Conservation (phyloP, 2,797 vertebrate species). For the Eulemur mongoz region DNA sequence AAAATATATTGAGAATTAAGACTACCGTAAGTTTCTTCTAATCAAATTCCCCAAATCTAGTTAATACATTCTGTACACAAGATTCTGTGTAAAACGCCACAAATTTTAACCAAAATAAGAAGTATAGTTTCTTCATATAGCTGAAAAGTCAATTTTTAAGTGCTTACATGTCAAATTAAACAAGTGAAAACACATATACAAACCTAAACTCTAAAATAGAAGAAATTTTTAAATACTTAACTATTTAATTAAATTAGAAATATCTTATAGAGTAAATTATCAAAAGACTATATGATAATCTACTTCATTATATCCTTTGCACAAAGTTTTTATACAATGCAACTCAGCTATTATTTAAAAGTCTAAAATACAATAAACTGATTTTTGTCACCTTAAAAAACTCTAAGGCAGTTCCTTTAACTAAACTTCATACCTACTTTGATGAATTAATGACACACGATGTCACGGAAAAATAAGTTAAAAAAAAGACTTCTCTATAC, state of each 20-base stretch:
- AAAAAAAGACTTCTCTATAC: background rate
- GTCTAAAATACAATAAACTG: constrained; percentile 4
- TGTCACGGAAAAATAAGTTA: constrained; percentile 13
- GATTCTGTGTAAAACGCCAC: background rate
- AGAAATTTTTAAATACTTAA: background rate
- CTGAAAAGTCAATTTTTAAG: background rate
- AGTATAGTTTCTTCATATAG: background rate
- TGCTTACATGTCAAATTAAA: background rate
- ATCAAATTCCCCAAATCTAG: background rate
- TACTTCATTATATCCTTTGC: background rate
- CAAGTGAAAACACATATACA: background rate
- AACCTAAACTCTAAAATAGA: constrained; percentile 16
- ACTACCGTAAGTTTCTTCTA: background rate
- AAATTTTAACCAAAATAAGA: constrained; percentile 15
- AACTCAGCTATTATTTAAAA: constrained; percentile 27
- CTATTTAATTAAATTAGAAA: constrained; percentile 6
- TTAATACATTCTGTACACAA: background rate
- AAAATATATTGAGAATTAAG: constrained; percentile 42
- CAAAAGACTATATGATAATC: background rate
- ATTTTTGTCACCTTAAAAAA: background rate
- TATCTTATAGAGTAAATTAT: background rate
- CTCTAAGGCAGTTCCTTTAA: background rate
- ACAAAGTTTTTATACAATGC: background rate
- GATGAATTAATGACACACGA: background rate
- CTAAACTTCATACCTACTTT: background rate